Percentiles rank a stretch among this genome's conserved stretches.
Evolutionary conservation across 1,140 invertebrate species (phyloP).

Genomic region (Sweltsa coloradensis): DNA sequence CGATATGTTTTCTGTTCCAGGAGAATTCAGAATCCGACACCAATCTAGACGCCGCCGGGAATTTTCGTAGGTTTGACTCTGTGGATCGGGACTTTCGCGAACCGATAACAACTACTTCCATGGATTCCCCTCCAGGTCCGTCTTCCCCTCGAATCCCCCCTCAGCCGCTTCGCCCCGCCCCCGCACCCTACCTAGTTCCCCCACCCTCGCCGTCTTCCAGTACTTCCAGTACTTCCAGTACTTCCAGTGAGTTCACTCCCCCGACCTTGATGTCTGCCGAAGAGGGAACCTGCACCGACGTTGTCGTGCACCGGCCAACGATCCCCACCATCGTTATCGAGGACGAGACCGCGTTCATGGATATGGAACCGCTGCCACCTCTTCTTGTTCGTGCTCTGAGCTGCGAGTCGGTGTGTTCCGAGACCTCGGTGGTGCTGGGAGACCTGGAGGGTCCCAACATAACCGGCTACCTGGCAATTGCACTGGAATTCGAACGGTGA

Average conservation of each 20-base stretch:
- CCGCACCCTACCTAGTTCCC: constrained; percentile 19
- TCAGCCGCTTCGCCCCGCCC: constrained; percentile 39
- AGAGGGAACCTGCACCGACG: not conserved
- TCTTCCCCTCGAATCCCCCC: constrained; percentile 31
- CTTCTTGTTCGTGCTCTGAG: constrained; percentile 53
- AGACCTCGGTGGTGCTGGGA: constrained; percentile 58
- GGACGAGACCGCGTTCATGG: constrained; percentile 4
- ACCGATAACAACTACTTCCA: constrained; percentile 18
- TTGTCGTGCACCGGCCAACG: not conserved
- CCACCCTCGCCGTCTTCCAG: constrained; percentile 23
- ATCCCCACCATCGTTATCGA: not conserved
- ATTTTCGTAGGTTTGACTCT: constrained; percentile 54
- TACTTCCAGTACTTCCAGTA: too few relatives aligned
- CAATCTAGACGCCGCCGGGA: constrained; percentile 44
- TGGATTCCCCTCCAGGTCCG: constrained; percentile 16
- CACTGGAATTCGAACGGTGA: constrained; percentile 64
- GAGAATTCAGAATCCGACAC: constrained; percentile 54
- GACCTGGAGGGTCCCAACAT: constrained; percentile 58
- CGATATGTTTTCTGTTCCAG: too few relatives aligned
- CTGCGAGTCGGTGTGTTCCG: constrained; percentile 72
- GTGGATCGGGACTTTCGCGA: constrained; percentile 41
- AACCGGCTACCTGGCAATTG: constrained; percentile 62
- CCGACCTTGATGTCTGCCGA: constrained; percentile 16
- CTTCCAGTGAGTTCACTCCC: too few relatives aligned
- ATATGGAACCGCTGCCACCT: constrained; percentile 11